Evolutionary conservation across 2,113 vertebrate genomes (phyloP).

Genomic region (Oenanthe melanoleuca): DNA sequence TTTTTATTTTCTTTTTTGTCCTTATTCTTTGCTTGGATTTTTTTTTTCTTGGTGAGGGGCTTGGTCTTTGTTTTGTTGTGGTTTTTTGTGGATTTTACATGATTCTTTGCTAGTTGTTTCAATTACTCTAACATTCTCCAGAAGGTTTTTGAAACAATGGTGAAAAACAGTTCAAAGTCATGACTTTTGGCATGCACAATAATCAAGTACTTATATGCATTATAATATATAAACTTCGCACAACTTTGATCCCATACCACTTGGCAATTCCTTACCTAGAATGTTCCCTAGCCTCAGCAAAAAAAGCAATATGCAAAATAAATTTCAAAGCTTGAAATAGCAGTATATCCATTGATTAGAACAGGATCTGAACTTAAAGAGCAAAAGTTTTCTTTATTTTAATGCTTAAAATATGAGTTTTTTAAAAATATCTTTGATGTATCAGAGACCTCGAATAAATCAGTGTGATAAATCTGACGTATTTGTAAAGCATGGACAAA

Average conservation of each 20-base stretch:
- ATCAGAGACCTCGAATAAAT: background rate
- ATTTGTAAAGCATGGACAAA: background rate
- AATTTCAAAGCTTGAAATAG: background rate
- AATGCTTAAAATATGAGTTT: background rate
- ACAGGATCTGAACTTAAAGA: background rate
- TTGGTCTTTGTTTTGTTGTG: background rate
- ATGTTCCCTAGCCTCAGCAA: background rate
- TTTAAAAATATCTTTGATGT: background rate
- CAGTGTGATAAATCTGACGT: background rate
- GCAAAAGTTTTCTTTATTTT: background rate
- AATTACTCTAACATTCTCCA: background rate
- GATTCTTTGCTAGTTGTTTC: background rate
- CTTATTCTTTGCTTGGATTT: background rate
- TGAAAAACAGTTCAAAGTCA: background rate
- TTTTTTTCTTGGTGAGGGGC: fast-evolving
- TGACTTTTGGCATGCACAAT: background rate
- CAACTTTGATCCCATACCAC: background rate
- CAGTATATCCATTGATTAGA: background rate
- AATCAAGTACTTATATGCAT: background rate
- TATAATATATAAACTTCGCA: background rate
- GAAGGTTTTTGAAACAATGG: background rate
- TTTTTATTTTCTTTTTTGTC: background rate
- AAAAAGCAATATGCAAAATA: background rate
- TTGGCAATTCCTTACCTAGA: background rate
- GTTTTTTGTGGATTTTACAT: background rate